Evolutionary conservation across 1,140 invertebrate species (phyloP), one percentile per base, ranked within the genome.

Genomic region (roundworm (Caenorhabditis elegans)): DNA sequence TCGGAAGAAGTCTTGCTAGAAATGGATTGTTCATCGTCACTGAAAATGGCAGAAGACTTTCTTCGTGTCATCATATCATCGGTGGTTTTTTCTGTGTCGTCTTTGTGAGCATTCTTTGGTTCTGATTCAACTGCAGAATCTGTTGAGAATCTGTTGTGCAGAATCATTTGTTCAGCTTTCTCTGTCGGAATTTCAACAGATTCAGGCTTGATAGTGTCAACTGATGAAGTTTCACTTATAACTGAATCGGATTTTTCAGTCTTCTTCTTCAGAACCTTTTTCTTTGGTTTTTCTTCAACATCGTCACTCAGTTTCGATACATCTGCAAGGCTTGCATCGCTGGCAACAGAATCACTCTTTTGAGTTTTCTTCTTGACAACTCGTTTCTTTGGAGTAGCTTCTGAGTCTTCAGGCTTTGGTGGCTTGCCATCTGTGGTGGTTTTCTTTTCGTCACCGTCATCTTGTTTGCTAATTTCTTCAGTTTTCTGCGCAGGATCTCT

Each of bases 111-210:
- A 19, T 53, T 46, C n/a, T 51, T 82, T 19, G 82, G 26, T 78
- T 85, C 84, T 36, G 65, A 75, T 13, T 76, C 43, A 10, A 60
- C 70, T n/a, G 85, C 76, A 43, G 43, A 85, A 43, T 24, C 82
- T 39, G 36, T 48, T 39, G 85, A 47, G 3, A 49, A 15, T 10
- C 36, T 19, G 15, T 26, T n/a, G n/a, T n/a, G n/a, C n/a, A n/a
- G n/a, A n/a, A n/a, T n/a, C n/a, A n/a, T n/a, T n/a, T n/a, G n/a
- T n/a, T n/a, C n/a, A n/a, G n/a, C 65, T 22, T 34, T 39, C 43
- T 48, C 49, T 34, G 51, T 43, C 0, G 22, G 31, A 19, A 28
- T 34, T 84, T 82, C 48, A 65, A 46, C 22, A 78, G 77, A 11
- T n/a, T 51, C 76, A 70, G 78, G 49, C 65, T 84, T 53, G 8